Evolutionary conservation across 2,797 vertebrate species (phyloP), one percentile per base, ranked within the genome.

Genomic region (Lepilemur ruficaudatus): DNA sequence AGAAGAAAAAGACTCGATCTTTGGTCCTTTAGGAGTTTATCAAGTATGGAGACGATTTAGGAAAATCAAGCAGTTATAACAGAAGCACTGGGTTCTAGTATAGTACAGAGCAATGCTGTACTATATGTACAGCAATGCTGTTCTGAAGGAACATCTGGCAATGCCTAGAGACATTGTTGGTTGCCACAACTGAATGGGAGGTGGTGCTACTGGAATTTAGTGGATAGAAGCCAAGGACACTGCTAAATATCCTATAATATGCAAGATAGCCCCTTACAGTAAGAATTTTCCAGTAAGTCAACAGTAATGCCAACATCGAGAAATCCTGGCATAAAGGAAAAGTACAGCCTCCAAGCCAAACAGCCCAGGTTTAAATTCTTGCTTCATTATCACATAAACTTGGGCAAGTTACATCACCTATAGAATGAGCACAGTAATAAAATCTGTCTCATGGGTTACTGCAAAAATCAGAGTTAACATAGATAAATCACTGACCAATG

Each of bases 321-420:
- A 93, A 73, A 95, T 67, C n/a, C 22, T 79, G 35, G 43, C 84
- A 95, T 30, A 83, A 76, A 63, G 8, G 11, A 95, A 72, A 48
- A 57, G 20, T n/a, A 57, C 1, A 35, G 10, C 72, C 57, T 79
- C n/a, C 25, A 80, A 61, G 4, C 8, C 73, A 90, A 32, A 65
- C 22, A 85, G n/a, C 10, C 46, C 50, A 59, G 8, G 41, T 86
- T 35, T 95, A 81, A 80, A 90, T 81, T 86, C n/a, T 67, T 55
- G 72, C 6, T 89, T 35, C 12, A 84, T 38, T 57, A 48, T 70
- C 86, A 73, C 25, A 80, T n/a, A 95, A 73, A 41, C 57, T 65
- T 89, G 48, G 32, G 28, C 28, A 89, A 87, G 43, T 89, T 89
- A 80, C n/a, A 50, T 80, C n/a, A 50, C 38, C 41, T 69, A 7